These are phyloP conservation scores for Poeciliopsis infans DNA, from an alignment of 2,797 vertebrate genomes.

Conservation along the genomic window DNA sequence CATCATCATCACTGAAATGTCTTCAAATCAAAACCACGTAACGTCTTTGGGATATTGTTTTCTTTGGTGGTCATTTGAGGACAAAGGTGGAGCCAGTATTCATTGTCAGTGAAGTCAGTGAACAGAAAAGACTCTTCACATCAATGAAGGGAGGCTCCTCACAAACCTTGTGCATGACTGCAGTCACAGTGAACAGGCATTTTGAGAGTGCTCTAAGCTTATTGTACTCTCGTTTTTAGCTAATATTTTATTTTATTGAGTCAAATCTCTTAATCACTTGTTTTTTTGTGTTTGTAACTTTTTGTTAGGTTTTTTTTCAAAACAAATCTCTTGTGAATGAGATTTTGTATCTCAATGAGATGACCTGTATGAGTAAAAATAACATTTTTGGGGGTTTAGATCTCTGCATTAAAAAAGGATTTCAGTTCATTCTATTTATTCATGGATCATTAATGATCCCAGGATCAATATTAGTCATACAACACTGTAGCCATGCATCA, in stretches of 20 bases:
- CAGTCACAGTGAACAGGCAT: background rate
- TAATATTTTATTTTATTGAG: too few relatives aligned
- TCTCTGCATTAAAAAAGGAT: background rate
- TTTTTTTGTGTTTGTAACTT: too few relatives aligned
- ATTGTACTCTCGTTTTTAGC: background rate
- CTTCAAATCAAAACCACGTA: background rate
- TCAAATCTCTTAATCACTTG: too few relatives aligned
- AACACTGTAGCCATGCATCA: background rate
- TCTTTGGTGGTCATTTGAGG: conserved; percentile 10
- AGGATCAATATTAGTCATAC: background rate
- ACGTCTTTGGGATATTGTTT: conserved; percentile 8
- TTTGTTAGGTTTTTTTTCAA: too few relatives aligned
- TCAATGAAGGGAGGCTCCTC: conserved; percentile 4
- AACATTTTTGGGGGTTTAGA: background rate
- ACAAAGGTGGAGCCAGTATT: conserved; percentile 13
- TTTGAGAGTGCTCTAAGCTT: background rate
- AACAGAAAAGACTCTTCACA: background rate
- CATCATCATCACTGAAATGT: background rate
- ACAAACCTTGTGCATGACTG: background rate
- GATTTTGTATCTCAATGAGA: too few relatives aligned
- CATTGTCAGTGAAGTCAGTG: background rate
- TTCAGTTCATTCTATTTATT: background rate
- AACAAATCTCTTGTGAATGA: too few relatives aligned
- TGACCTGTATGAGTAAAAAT: too few relatives aligned
- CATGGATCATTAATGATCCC: background rate